Evolutionary conservation across 64 coral and sea anemone genomes (phyloP).

Genomic region (Astreopora myriophthalma): DNA sequence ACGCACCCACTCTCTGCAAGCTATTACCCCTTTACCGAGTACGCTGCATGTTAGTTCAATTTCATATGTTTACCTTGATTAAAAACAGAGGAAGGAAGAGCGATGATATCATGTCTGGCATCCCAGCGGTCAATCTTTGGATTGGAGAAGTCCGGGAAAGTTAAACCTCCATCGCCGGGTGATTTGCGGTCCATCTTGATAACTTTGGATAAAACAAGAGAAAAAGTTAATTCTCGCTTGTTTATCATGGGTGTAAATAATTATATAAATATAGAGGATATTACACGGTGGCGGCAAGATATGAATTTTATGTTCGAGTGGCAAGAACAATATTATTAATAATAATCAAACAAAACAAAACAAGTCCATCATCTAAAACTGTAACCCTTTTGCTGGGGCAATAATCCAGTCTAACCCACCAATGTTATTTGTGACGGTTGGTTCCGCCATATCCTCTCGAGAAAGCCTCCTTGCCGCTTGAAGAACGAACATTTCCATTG

Average conservation of each 20-base stretch:
- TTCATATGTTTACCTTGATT: conserved; percentile 54
- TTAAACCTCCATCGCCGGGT: conserved; percentile 66
- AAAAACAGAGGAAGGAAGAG: conserved; percentile 81
- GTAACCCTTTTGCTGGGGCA: neutral
- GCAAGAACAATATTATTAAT: too few species aligned
- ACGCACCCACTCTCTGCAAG: neutral
- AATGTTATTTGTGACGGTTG: conserved; percentile 91
- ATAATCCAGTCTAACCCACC: conserved; percentile 45
- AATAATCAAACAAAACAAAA: too few species aligned
- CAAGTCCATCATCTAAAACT: too few species aligned
- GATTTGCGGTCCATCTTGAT: conserved; percentile 85
- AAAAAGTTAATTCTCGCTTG: neutral
- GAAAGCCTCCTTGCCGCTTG: conserved; percentile 82
- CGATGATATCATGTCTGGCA: conserved; percentile 84
- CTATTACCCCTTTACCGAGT: neutral
- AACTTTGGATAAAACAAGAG: conserved; percentile 31
- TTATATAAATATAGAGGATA: too few species aligned
- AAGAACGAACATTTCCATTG: conserved; percentile 88
- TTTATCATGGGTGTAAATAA: neutral
- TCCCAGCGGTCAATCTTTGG: conserved; percentile 73
- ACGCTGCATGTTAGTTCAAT: neutral
- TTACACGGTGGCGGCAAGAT: neutral
- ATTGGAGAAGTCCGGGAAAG: conserved; percentile 89
- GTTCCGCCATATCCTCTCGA: conserved; percentile 67
- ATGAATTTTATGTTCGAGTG: too few species aligned